Conservation (phyloP, 2,888 invertebrate species). For the Galeruca laticollis region DNA sequence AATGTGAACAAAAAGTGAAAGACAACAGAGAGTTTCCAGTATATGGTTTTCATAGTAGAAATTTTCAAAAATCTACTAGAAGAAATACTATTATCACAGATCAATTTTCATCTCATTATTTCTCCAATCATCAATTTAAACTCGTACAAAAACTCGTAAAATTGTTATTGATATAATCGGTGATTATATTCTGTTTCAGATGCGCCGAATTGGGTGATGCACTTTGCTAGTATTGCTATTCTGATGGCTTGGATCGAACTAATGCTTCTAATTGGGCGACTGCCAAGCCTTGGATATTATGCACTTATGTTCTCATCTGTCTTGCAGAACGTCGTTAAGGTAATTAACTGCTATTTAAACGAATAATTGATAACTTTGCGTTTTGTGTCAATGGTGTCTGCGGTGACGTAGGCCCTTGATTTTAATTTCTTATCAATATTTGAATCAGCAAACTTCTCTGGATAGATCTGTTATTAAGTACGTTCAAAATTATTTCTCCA, state of each 20-base stretch:
- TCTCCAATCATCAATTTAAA: too few species aligned
- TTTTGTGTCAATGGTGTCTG: not conserved
- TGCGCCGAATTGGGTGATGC: constrained; percentile 62
- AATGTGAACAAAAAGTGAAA: too few species aligned
- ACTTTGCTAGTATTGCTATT: constrained; percentile 65
- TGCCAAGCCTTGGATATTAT: constrained; percentile 70
- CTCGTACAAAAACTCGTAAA: not conserved
- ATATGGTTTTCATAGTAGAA: too few species aligned
- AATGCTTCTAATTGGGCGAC: constrained; percentile 69
- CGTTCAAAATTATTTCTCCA: too few species aligned
- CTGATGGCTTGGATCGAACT: constrained; percentile 70
- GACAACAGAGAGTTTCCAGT: too few species aligned
- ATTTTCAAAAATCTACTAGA: too few species aligned
- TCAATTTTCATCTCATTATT: too few species aligned
- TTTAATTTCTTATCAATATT: not conserved
- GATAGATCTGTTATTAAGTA: too few species aligned
- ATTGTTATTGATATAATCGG: not conserved
- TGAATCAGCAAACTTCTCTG: not conserved
- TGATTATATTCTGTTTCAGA: constrained; percentile 12
- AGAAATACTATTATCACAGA: too few species aligned
- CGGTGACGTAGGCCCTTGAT: not conserved
- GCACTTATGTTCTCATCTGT: constrained; percentile 71
- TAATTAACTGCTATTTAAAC: constrained; percentile 50
- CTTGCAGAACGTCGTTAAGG: constrained; percentile 69
- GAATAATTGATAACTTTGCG: not conserved